A percentile compares a stretch with the other conserved stretches of the same genome.
These are phyloP conservation scores for Tholera decimalis DNA, from an alignment of 2,888 invertebrate species.

Conservation along the genomic window DNA sequence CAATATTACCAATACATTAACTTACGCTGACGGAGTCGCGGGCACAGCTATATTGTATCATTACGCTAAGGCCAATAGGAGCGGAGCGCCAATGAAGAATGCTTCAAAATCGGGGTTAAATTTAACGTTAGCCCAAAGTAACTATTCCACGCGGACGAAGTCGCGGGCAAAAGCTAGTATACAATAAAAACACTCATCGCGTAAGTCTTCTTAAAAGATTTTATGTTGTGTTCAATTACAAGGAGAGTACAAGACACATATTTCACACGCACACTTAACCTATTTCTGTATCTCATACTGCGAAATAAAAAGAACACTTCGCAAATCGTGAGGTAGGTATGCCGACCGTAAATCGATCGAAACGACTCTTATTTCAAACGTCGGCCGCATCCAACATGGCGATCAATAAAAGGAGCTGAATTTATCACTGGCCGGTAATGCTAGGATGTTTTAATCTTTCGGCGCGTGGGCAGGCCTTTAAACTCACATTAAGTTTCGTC, in stretches of 20 bases:
- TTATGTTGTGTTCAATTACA: conserved; percentile 46
- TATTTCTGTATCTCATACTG: conserved; percentile 42
- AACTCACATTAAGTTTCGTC: conserved; percentile 63
- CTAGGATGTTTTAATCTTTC: conserved; percentile 73
- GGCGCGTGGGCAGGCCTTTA: conserved; percentile 66
- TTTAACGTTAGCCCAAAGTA: no score
- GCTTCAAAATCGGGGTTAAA: no score
- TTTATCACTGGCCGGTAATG: conserved; percentile 69
- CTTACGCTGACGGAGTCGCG: no score
- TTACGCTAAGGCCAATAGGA: no score
- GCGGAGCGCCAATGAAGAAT: no score
- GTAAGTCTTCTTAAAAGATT: conserved; percentile 23
- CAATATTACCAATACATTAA: no score
- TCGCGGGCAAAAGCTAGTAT: no score
- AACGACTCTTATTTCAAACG: conserved; percentile 68
- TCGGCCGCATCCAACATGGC: conserved; percentile 68
- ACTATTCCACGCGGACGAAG: no score
- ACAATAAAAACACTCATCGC: background rate
- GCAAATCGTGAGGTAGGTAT: conserved; percentile 54
- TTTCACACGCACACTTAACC: conserved; percentile 49
- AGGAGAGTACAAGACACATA: conserved; percentile 21
- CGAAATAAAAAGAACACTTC: conserved; percentile 49
- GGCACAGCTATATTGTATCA: no score
- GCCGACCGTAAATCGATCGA: conserved; percentile 64
- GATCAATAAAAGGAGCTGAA: conserved; percentile 69